These are phyloP conservation scores for Actinemys pallida DNA, from an alignment of 2,113 vertebrate species.

Conservation along the genomic window DNA sequence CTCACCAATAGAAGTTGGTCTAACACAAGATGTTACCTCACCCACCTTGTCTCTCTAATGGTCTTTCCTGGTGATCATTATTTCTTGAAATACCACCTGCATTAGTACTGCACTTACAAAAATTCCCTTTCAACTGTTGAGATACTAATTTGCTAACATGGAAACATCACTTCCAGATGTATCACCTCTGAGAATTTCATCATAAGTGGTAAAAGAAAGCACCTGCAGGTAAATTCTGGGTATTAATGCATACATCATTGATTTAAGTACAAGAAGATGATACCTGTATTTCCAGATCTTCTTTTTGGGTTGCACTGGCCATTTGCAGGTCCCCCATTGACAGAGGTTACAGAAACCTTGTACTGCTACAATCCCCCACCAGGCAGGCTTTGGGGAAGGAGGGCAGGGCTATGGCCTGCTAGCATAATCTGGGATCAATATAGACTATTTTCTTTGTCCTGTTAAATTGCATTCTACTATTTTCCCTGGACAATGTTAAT, in stretches of 20 bases:
- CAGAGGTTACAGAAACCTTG: neutral
- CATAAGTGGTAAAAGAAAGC: conserved; percentile 7
- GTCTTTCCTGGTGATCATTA: neutral
- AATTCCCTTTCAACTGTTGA: conserved; percentile 16
- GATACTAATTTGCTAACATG: conserved; percentile 30
- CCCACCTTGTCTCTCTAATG: neutral
- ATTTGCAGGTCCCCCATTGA: neutral
- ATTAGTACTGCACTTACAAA: neutral
- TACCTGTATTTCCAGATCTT: neutral
- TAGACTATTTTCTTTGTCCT: conserved; percentile 36
- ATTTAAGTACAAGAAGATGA: neutral
- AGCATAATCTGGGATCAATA: neutral
- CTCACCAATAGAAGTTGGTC: neutral
- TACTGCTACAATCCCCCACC: neutral
- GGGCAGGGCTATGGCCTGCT: neutral
- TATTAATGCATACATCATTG: neutral
- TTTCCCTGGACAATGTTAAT: neutral
- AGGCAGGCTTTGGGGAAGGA: neutral
- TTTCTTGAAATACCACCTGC: neutral
- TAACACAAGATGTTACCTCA: neutral
- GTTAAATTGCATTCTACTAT: conserved; percentile 39
- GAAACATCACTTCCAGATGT: conserved; percentile 45
- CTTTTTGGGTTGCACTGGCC: neutral
- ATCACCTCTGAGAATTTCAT: conserved; percentile 47
- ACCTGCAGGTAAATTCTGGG: conserved; percentile 38